Conservation (phyloP, 2,888 invertebrate species). For the Drosophila anomalata region DNA sequence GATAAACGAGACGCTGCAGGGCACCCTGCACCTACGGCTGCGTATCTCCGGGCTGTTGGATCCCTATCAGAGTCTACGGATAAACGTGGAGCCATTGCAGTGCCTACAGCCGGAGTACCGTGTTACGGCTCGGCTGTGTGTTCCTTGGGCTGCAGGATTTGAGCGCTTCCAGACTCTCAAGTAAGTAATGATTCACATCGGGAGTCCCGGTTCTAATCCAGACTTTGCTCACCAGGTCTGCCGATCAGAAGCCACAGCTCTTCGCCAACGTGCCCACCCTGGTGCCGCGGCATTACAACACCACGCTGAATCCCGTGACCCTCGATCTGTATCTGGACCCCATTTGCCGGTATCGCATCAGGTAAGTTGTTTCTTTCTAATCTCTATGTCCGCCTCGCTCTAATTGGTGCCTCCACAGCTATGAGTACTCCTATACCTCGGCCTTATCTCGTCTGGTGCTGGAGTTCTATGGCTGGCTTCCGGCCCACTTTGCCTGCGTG, state of each 20-base stretch:
- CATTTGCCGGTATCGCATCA: slow-evolving; percentile 88
- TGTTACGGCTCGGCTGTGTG: slow-evolving; percentile 86
- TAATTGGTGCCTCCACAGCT: slow-evolving; percentile 55
- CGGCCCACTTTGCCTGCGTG: slow-evolving; percentile 88
- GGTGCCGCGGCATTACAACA: slow-evolving; percentile 84
- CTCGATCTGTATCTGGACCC: slow-evolving; percentile 89
- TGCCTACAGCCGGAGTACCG: slow-evolving; percentile 81
- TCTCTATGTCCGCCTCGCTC: slow-evolving; percentile 17
- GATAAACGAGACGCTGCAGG: slow-evolving; percentile 85
- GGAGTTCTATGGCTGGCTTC: slow-evolving; percentile 87
- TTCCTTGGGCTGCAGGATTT: slow-evolving; percentile 88
- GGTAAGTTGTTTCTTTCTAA: slow-evolving; percentile 82
- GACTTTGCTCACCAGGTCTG: slow-evolving; percentile 46
- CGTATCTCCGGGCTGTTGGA: slow-evolving; percentile 85
- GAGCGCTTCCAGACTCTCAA: slow-evolving; percentile 85
- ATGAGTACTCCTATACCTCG: slow-evolving; percentile 85
- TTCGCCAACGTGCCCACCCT: slow-evolving; percentile 86
- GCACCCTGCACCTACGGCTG: slow-evolving; percentile 87
- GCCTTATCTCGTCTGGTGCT: slow-evolving; percentile 88
- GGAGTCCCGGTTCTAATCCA: neutral
- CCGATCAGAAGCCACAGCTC: slow-evolving; percentile 78
- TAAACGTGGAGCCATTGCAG: slow-evolving; percentile 86
- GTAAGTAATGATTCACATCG: slow-evolving; percentile 40
- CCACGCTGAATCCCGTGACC: slow-evolving; percentile 84
- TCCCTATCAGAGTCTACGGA: slow-evolving; percentile 86